Conservation (phyloP, 2,797 vertebrate species). For the Poeciliopsis gracilis region DNA sequence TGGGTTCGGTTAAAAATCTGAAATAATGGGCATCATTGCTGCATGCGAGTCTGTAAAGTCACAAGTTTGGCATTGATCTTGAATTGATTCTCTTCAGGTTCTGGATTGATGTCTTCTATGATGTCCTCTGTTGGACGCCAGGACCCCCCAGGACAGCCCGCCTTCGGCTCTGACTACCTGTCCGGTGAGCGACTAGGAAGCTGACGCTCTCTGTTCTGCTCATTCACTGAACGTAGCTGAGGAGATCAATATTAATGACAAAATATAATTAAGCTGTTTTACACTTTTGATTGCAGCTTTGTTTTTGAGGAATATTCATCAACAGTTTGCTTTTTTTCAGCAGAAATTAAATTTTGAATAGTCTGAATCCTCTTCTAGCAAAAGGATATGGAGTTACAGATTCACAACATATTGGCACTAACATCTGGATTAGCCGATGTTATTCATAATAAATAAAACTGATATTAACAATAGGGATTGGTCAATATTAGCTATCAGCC, state of each 20-base stretch:
- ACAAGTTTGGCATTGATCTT: slow-evolving; percentile 7
- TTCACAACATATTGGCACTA: not conserved
- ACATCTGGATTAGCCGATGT: no score
- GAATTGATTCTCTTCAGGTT: slow-evolving; percentile 47
- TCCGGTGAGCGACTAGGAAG: slow-evolving; percentile 70
- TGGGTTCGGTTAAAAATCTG: not conserved
- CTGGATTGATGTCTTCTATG: slow-evolving; percentile 70
- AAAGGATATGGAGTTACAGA: not conserved
- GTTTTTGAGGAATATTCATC: not conserved
- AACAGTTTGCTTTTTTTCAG: not conserved
- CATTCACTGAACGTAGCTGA: not conserved
- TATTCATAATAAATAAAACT: no score
- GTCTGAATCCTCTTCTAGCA: not conserved
- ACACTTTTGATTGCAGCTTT: not conserved
- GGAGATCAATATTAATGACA: not conserved
- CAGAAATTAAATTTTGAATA: not conserved
- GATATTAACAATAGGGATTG: no score
- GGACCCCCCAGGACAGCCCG: slow-evolving; percentile 69
- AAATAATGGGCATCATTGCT: not conserved
- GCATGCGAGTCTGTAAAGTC: not conserved
- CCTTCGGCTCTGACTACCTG: slow-evolving; percentile 74
- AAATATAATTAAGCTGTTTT: not conserved
- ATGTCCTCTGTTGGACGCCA: slow-evolving; percentile 72
- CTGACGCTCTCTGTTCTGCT: not conserved
- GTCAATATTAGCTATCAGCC: no score